Evolutionary conservation across 2,888 invertebrate genomes (phyloP).

Genomic region (Cheilosia soror): DNA sequence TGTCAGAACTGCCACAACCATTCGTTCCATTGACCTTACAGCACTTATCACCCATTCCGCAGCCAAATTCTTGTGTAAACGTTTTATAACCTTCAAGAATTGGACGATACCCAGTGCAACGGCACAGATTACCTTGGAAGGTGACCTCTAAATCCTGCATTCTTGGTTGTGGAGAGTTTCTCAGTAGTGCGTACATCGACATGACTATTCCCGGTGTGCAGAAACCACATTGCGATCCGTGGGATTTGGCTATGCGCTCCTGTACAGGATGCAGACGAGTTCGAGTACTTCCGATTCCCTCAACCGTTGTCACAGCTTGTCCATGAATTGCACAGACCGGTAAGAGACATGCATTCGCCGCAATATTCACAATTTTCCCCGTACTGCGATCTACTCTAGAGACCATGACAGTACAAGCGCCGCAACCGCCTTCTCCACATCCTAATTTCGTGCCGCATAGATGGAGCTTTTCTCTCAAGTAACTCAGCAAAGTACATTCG

Average conservation of each 20-base stretch:
- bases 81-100: slow-evolving; percentile 96
- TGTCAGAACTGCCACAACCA: slow-evolving; percentile 39
- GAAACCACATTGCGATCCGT: slow-evolving; percentile 98
- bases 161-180: slow-evolving; percentile 89
- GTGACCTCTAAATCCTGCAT: slow-evolving; percentile 91
- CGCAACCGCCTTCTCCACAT: slow-evolving; percentile 97
- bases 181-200: slow-evolving; percentile 96
- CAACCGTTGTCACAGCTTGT: slow-evolving; percentile 94
- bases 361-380: slow-evolving; percentile 87
- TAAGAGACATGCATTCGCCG: slow-evolving; percentile 95
- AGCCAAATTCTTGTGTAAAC: slow-evolving; percentile 89
- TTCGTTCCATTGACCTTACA: slow-evolving; percentile 84
- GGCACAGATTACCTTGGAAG: slow-evolving; percentile 93
- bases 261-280: slow-evolving; percentile 93
- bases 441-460: slow-evolving; percentile 95
- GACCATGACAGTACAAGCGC: slow-evolving; percentile 97
- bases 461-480: slow-evolving; percentile 90
- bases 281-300: slow-evolving; percentile 94
- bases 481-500: slow-evolving; percentile 92
- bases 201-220: slow-evolving; percentile 98
- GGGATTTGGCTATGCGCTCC: slow-evolving; percentile 93
- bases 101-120: slow-evolving; percentile 97
- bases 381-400: slow-evolving; percentile 88
- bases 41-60: slow-evolving; percentile 88
- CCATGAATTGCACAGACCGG: slow-evolving; percentile 95